Evolutionary conservation across 1,140 invertebrate genomes (phyloP).

Genomic region (Conopomorpha cramerella): DNA sequence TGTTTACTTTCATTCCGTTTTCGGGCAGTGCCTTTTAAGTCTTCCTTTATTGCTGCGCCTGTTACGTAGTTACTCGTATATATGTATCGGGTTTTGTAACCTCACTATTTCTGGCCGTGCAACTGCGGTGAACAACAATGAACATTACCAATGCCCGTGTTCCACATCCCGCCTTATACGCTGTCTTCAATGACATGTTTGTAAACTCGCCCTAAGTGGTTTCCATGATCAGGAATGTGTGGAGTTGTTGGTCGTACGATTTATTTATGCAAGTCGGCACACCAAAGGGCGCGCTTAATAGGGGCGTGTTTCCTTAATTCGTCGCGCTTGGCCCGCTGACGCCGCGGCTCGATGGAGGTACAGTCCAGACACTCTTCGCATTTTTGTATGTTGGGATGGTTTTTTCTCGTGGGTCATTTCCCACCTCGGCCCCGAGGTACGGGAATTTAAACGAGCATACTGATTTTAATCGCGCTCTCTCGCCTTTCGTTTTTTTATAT

Average conservation of each 20-base stretch:
- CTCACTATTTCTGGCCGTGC: constrained; percentile 20
- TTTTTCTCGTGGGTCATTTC: constrained; percentile 31
- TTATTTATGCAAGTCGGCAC: background rate
- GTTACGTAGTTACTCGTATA: constrained; percentile 7
- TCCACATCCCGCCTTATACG: constrained; percentile 11
- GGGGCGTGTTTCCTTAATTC: constrained; percentile 23
- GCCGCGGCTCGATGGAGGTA: constrained; percentile 21
- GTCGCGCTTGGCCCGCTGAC: constrained; percentile 25
- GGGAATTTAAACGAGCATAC: constrained; percentile 37
- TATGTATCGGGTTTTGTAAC: constrained; percentile 28
- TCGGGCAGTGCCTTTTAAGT: constrained; percentile 31
- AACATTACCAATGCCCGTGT: constrained; percentile 15
- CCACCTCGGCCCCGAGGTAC: constrained; percentile 20
- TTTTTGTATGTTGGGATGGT: constrained; percentile 28
- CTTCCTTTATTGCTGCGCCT: constrained; percentile 19
- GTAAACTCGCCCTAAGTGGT: constrained; percentile 3
- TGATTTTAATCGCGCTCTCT: constrained; percentile 15
- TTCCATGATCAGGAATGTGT: background rate
- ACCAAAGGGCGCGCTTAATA: constrained; percentile 28
- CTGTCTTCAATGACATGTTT: constrained; percentile 11
- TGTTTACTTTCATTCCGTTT: constrained; percentile 29
- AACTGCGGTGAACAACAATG: constrained; percentile 12
- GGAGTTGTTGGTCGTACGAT: background rate
- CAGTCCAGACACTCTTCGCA: no score
- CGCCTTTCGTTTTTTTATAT: constrained; percentile 11